phyloP scores from a whole-genome alignment of 2,113 vertebrate species.

The Amphilophus citrinellus region DNA sequence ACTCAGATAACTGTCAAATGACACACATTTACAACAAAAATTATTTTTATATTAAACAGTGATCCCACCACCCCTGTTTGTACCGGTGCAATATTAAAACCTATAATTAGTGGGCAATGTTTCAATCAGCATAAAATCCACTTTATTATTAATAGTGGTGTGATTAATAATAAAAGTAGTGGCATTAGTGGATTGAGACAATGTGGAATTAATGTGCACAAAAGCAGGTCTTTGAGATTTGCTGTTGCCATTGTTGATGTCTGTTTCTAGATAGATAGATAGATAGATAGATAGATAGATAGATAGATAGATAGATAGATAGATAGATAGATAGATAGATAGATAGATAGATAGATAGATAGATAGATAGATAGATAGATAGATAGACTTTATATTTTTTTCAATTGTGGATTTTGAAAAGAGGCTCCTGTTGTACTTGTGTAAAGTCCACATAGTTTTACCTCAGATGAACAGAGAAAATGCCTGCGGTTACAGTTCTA shows the following conservation, averaged over 20 bases:
- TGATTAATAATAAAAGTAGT: not conserved
- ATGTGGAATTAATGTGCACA: not conserved
- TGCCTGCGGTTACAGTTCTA: constrained; percentile 2
- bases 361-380: no score
- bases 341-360: no score
- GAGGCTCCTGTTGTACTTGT: not conserved
- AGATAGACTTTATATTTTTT: no score
- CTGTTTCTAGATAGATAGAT: no score
- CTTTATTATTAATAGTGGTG: not conserved
- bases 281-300: no score
- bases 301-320: no score
- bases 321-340: no score
- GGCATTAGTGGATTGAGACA: not conserved
- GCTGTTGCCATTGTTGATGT: no score
- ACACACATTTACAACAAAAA: no score
- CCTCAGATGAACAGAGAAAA: constrained; percentile 8
- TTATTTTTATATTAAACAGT: no score
- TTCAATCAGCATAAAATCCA: not conserved
- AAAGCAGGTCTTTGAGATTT: no score
- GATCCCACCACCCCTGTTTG: not conserved
- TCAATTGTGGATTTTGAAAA: not conserved
- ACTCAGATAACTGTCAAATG: no score
- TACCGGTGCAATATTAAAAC: not conserved
- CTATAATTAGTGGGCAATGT: not conserved
- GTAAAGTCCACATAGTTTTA: not conserved